A percentile compares a stretch with the other conserved stretches of the same genome.
Evolutionary conservation across 2,888 invertebrate genomes (phyloP).

Genomic region (Buathra laborator): DNA sequence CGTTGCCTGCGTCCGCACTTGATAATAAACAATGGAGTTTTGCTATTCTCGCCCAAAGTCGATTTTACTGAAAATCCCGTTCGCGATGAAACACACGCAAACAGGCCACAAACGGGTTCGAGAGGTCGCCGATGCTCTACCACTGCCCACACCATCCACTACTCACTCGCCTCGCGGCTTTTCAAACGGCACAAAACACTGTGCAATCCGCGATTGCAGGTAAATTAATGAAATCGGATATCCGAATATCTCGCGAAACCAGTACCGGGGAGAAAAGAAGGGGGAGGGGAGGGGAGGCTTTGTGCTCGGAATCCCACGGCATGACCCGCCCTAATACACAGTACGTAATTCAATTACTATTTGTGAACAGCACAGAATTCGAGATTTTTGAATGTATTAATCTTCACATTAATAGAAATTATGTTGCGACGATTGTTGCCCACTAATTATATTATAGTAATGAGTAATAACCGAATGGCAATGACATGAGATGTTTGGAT

Average conservation of each 20-base stretch:
- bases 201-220: constrained; percentile 29
- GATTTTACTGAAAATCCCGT: constrained; percentile 49
- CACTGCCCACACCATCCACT: constrained; percentile 18
- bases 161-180: constrained; percentile 1
- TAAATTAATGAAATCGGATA: constrained; percentile 64
- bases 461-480: too few relatives aligned
- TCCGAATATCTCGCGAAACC: constrained; percentile 40
- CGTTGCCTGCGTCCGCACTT: constrained; percentile 9
- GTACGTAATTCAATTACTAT: constrained; percentile 22
- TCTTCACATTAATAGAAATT: not conserved
- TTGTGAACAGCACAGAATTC: not conserved
- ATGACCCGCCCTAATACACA: constrained; percentile 3
- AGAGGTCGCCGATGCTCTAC: constrained; percentile 21
- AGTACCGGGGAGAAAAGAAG: not conserved
- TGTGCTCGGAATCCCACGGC: constrained; percentile 4
- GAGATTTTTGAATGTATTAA: constrained; percentile 7
- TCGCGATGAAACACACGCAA: not conserved
- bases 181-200: constrained; percentile 11
- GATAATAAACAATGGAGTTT: constrained; percentile 47
- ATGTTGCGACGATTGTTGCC: too few relatives aligned
- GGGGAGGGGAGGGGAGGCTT: not conserved
- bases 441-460: too few relatives aligned
- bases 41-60: constrained; percentile 38
- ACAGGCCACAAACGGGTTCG: constrained; percentile 4
- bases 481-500: too few relatives aligned